These are phyloP conservation scores for Diplolepis rosae DNA, from an alignment of 2,888 invertebrate species.

Conservation along the genomic window DNA sequence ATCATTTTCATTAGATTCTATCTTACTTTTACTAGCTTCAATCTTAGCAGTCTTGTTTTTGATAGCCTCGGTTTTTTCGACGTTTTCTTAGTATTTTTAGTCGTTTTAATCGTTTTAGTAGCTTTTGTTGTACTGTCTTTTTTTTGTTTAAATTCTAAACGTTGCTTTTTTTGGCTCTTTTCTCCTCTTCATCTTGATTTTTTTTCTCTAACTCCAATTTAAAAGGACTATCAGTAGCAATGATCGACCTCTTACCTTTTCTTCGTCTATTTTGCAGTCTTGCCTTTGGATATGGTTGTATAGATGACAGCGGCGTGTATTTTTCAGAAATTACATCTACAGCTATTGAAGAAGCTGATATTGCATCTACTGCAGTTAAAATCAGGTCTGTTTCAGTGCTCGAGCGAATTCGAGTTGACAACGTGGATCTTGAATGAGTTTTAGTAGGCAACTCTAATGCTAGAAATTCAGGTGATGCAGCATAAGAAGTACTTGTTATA, in stretches of 20 bases:
- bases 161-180: not conserved
- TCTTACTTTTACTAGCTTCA: not conserved
- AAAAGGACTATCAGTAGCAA: not conserved
- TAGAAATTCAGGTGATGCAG: not conserved
- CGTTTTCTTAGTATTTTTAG: not conserved
- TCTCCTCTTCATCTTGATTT: not conserved
- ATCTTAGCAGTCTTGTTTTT: not conserved
- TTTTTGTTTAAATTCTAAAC: not conserved
- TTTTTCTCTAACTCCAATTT: not conserved
- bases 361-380: too few relatives aligned
- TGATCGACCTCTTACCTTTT: not conserved
- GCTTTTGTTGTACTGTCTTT: not conserved
- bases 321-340: too few relatives aligned
- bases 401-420: too few relatives aligned
- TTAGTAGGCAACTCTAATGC: not conserved
- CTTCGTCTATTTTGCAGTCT: not conserved
- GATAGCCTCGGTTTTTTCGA: not conserved
- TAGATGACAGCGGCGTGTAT: not conserved
- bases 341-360: too few relatives aligned
- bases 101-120: not conserved
- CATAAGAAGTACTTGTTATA: constrained; percentile 17
- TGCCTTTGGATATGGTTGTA: not conserved
- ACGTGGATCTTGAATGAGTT: too few relatives aligned
- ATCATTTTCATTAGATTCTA: not conserved
- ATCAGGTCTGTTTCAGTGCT: too few relatives aligned